These are phyloP conservation scores for Antheraea pernyi DNA, from an alignment of 1,140 invertebrate species.

Conservation along the genomic window DNA sequence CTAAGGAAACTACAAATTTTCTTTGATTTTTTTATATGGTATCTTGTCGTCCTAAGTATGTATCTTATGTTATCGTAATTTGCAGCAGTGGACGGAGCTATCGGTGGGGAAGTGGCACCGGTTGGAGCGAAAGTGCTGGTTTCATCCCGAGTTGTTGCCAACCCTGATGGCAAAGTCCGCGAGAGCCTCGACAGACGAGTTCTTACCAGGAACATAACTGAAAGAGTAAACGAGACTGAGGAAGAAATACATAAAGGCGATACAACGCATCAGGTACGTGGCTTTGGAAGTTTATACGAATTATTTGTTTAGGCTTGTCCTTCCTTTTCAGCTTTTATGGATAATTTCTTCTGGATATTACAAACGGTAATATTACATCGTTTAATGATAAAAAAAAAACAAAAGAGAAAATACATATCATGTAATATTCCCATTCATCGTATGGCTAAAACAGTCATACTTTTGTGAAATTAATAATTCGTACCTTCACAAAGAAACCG, in stretches of 20 bases:
- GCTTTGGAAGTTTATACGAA: not conserved
- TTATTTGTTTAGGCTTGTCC: not conserved
- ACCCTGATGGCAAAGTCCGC: conserved; percentile 86
- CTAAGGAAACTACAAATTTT: too few species aligned
- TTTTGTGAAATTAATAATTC: too few species aligned
- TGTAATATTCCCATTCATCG: too few species aligned
- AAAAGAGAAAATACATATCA: too few species aligned
- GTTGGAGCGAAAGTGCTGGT: conserved; percentile 79
- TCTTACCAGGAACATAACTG: conserved; percentile 89
- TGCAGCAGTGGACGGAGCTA: conserved; percentile 61
- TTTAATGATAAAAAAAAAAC: too few species aligned
- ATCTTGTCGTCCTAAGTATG: not conserved
- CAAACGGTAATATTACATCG: too few species aligned
- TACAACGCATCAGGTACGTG: conserved; percentile 89
- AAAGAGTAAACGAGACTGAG: conserved; percentile 89
- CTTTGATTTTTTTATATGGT: too few species aligned
- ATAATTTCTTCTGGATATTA: too few species aligned
- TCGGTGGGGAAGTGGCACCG: conserved; percentile 60
- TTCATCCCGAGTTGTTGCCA: conserved; percentile 82
- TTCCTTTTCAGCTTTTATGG: too few species aligned
- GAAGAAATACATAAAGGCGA: conserved; percentile 90
- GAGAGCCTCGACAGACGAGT: conserved; percentile 89
- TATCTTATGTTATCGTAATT: conserved; percentile 7
- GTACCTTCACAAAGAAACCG: too few species aligned
- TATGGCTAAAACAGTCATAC: too few species aligned